Conservation (phyloP, 2,113 vertebrate genomes). For the Passer montanus region DNA sequence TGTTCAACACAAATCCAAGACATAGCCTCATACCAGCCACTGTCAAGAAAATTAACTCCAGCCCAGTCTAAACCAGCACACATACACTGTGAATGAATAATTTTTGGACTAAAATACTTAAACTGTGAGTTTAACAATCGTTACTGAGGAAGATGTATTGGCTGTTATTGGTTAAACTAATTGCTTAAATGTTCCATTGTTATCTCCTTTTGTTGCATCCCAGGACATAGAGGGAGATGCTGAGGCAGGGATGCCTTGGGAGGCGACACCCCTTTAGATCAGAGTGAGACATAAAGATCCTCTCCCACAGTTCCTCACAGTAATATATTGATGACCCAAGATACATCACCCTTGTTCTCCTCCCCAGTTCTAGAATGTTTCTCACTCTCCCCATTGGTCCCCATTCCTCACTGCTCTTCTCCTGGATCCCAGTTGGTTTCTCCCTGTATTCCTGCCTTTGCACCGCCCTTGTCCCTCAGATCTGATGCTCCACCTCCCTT, state of each 20-base stretch:
- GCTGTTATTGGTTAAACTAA: neutral
- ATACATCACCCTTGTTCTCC: neutral
- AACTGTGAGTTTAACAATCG: neutral
- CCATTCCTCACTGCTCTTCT: neutral
- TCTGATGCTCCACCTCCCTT: neutral
- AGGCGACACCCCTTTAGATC: neutral
- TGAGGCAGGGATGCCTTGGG: neutral
- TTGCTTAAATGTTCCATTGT: neutral
- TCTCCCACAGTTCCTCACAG: neutral
- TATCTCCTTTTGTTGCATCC: neutral
- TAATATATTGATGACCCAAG: neutral
- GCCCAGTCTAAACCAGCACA: neutral
- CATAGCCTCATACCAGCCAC: neutral
- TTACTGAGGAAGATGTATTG: neutral
- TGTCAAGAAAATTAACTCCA: neutral
- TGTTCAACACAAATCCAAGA: neutral
- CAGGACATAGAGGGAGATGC: neutral
- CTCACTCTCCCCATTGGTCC: neutral
- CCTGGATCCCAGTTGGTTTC: neutral
- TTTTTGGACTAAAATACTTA: neutral
- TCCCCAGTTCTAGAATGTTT: neutral
- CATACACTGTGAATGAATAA: accelerated
- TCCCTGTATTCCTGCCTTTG: accelerated
- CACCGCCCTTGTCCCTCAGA: neutral
- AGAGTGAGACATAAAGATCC: neutral